Conservation (phyloP, 2,888 invertebrate species). For the Clusia tigrina region DNA sequence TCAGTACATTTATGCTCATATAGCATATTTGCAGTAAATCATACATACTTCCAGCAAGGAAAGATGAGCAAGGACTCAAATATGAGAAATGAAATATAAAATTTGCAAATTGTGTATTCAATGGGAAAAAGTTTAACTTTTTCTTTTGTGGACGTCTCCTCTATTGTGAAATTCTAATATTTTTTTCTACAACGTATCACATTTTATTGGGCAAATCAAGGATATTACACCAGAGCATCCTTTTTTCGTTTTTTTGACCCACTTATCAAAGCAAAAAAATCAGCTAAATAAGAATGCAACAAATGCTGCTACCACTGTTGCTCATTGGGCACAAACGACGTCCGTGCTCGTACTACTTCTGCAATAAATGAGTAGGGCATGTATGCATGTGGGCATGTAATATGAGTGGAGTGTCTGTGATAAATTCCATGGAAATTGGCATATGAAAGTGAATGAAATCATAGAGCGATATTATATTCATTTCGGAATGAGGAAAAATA, state of each 20-base stretch:
- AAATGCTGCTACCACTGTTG: conserved; percentile 47
- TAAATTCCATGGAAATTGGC: conserved; percentile 4
- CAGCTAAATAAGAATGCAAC: conserved; percentile 51
- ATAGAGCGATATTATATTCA: not conserved
- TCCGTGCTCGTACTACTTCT: conserved; percentile 30
- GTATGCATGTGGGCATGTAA: conserved; percentile 4
- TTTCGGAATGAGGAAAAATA: not conserved
- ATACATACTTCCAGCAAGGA: conserved; percentile 18
- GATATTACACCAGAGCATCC: conserved; percentile 10
- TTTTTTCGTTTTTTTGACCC: conserved; percentile 24
- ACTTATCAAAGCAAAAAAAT: conserved; percentile 51
- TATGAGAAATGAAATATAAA: conserved; percentile 4
- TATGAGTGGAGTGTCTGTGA: not conserved
- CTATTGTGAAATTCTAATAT: conserved; percentile 34
- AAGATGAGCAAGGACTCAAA: not conserved
- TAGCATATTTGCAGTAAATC: conserved; percentile 13
- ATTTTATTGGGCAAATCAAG: conserved; percentile 41
- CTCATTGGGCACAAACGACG: too few relatives aligned
- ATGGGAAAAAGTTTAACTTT: not conserved
- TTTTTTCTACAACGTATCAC: conserved; percentile 34
- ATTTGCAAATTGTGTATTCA: conserved; percentile 7
- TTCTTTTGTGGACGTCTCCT: not conserved
- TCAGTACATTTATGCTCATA: not conserved
- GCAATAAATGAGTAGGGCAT: not conserved
- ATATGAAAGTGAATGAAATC: not conserved